A percentile compares a stretch with the other conserved stretches of the same genome.
Evolutionary conservation across 1,140 invertebrate species (phyloP).

Genomic region (Tribolium castaneum): DNA sequence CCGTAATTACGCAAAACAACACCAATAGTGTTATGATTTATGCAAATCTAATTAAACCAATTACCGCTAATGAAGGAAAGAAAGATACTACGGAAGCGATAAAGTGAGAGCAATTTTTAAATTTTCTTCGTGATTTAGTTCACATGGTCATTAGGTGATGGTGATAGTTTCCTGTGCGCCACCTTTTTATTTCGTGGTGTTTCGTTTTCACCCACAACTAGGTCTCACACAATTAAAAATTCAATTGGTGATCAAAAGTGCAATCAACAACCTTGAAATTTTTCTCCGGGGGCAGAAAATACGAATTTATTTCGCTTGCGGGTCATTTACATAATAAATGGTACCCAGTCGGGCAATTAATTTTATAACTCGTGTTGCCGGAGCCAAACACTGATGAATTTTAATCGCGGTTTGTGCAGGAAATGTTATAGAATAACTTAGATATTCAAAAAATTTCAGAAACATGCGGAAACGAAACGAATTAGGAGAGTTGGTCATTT

Average conservation of each 20-base stretch:
- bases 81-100: not conserved
- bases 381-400: not conserved
- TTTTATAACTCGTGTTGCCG: not conserved
- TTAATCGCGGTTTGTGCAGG: not conserved
- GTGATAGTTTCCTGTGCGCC: not conserved
- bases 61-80: not conserved
- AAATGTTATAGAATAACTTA: not conserved
- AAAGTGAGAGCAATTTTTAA: not conserved
- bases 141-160: not conserved
- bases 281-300: not conserved
- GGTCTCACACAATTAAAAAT: not conserved
- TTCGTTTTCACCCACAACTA: not conserved
- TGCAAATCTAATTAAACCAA: not conserved
- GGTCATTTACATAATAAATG: not conserved
- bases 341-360: not conserved
- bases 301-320: not conserved
- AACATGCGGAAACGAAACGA: not conserved
- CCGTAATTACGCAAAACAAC: not conserved
- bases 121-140: not conserved
- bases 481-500: not conserved
- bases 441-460: not conserved
- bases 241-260: not conserved
- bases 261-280: no score
- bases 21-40: not conserved
- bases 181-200: not conserved